phyloP scores from a whole-genome alignment of 2,113 vertebrate genomes.

The Fukomys damarensis region DNA sequence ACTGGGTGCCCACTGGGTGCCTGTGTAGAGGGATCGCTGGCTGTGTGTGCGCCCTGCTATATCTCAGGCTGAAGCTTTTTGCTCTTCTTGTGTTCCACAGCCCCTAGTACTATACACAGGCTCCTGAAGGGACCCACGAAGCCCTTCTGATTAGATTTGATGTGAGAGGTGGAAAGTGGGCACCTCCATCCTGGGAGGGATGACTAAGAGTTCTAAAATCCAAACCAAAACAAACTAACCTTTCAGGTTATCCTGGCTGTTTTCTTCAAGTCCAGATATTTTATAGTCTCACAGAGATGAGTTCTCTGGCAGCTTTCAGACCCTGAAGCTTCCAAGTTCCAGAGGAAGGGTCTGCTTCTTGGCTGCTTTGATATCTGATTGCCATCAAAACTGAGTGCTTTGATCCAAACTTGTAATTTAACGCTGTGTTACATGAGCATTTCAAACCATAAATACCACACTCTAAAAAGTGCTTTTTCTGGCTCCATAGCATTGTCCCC shows the following conservation, averaged over 20 bases:
- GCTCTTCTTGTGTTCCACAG: too few relatives aligned
- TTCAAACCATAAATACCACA: not conserved
- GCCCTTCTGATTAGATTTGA: not conserved
- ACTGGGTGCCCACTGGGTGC: too few relatives aligned
- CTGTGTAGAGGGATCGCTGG: not conserved
- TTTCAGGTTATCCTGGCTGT: not conserved
- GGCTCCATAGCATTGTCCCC: not conserved
- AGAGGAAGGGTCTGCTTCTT: not conserved
- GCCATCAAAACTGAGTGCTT: not conserved
- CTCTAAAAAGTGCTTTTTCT: not conserved
- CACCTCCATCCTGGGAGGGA: not conserved
- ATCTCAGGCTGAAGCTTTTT: not conserved
- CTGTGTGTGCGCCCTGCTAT: not conserved
- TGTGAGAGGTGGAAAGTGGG: not conserved
- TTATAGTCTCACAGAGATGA: accelerated
- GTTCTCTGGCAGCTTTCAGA: not conserved
- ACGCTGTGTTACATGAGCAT: not conserved
- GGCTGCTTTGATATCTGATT: not conserved
- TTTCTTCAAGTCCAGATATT: not conserved
- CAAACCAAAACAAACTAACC: not conserved
- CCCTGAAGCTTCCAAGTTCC: not conserved
- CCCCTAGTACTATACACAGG: not conserved
- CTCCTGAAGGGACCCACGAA: not conserved
- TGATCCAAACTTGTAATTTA: not conserved
- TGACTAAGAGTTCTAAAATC: not conserved